Evolutionary conservation across 2,888 invertebrate species (phyloP).

Genomic region (Pycnomerus fuliginosus): DNA sequence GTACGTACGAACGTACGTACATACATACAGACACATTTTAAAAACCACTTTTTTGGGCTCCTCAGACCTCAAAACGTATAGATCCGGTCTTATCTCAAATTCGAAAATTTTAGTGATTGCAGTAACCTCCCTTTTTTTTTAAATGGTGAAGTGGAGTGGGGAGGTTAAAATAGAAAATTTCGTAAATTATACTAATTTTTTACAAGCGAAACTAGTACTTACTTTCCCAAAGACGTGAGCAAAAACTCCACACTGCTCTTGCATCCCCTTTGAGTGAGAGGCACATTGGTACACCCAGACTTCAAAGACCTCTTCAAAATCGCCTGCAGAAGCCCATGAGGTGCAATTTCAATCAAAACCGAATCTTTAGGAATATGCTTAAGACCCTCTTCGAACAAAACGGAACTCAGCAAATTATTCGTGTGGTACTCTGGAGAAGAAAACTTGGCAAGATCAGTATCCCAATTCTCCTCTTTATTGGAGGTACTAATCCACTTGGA

Average conservation of each 20-base stretch:
- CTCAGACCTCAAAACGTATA: too few relatives aligned
- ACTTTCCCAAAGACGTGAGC: conserved; percentile 67
- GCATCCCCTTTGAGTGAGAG: conserved; percentile 72
- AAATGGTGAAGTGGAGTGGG: too few relatives aligned
- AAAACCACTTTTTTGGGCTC: too few relatives aligned
- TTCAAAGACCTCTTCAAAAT: conserved; percentile 77
- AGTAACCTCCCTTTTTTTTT: too few relatives aligned
- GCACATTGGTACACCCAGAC: conserved; percentile 69
- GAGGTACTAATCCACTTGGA: conserved; percentile 68
- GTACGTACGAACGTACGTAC: too few relatives aligned
- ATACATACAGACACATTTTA: too few relatives aligned
- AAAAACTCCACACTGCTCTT: conserved; percentile 64
- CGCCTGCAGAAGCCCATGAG: conserved; percentile 85
- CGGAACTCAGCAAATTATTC: conserved; percentile 67
- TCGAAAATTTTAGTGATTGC: too few relatives aligned
- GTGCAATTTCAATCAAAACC: conserved; percentile 84
- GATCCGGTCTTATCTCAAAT: too few relatives aligned
- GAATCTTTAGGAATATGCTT: conserved; percentile 78
- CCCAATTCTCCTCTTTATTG: conserved; percentile 62
- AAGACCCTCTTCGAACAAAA: conserved; percentile 80
- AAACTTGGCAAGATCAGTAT: conserved; percentile 55
- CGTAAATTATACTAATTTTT: too few relatives aligned
- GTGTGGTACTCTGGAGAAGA: conserved; percentile 69
- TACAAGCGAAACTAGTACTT: too few relatives aligned
- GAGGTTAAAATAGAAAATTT: too few relatives aligned